Conservation (phyloP, 2,797 vertebrate genomes). For the Chelonia mydas region DNA sequence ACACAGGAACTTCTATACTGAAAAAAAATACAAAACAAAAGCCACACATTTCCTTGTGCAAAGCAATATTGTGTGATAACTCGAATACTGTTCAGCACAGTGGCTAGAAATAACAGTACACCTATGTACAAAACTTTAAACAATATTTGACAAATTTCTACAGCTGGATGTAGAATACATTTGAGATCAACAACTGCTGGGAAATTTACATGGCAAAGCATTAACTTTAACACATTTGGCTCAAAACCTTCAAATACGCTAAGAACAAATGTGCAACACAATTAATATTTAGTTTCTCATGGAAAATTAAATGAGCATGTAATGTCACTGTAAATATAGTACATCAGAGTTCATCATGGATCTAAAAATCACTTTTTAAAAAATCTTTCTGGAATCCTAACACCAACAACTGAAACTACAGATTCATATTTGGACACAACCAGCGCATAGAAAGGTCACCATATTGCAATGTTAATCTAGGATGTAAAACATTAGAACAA, state of each 20-base stretch:
- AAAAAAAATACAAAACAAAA: constrained; percentile 91
- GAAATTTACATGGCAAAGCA: constrained; percentile 82
- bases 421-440: constrained; percentile 66
- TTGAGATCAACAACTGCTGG: constrained; percentile 82
- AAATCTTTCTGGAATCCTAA: constrained; percentile 39
- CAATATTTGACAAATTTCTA: constrained; percentile 84
- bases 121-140: constrained; percentile 86
- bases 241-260: constrained; percentile 79
- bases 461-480: constrained; percentile 72
- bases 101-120: constrained; percentile 86
- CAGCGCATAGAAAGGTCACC: constrained; percentile 72
- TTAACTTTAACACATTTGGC: constrained; percentile 83
- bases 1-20: constrained; percentile 88
- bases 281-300: constrained; percentile 83
- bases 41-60: constrained; percentile 83
- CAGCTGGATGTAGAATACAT: constrained; percentile 82
- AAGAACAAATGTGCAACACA: constrained; percentile 81
- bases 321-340: constrained; percentile 75
- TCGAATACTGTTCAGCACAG: constrained; percentile 84
- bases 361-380: constrained; percentile 57
- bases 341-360: constrained; percentile 76
- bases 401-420: constrained; percentile 53
- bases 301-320: constrained; percentile 73
- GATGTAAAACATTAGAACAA: constrained; percentile 78
- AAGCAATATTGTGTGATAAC: constrained; percentile 85